Base-by-base conservation (phyloP, 2,113 vertebrate genomes). In the Phylloscopus trochilus region DNA sequence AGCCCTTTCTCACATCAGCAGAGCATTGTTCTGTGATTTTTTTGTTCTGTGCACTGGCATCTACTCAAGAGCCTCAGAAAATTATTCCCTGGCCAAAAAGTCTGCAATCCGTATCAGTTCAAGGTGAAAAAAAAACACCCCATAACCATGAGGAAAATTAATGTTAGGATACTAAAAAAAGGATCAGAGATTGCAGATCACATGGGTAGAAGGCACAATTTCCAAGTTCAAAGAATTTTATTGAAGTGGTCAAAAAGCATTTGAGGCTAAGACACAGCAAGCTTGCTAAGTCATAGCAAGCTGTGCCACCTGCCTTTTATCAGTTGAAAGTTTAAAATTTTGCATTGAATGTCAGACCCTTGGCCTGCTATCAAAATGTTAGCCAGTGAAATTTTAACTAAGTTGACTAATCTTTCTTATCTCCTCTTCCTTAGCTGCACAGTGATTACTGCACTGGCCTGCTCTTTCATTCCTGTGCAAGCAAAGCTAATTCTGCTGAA, bases 381-480 rank as follows among this genome's bases (percentile, higher is more conserved):
- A 89, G 82, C 59, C 70, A 92, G 92, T 96, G 79, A 96, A 96
- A 93, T 90, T 95, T 97, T 90, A 97, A 95, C 95, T 41, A 46
- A 53, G 80, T 87, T 90, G 58, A 60, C 77, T 87, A 73, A 96
- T 68, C 88, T 81, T 72, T 60, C 76, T 95, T 97, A 96, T 96
- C 93, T 92, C 17, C 28, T 72, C n/a, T 72, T 58, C n/a, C 75
- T 83, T 83, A 75, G 77, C 89, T 1, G 9, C 66, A 52, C 85
- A 76, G 80, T 33, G 76, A 73, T 89, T 90, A 7, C 53, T 90
- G 79, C 60, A 4, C 64, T 24, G 20, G 35, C 64, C 58, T 6
- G 13, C 86, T 82, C 56, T 70, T 33, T 56, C 10, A 26, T 46
- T 59, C 60, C 55, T 37, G 11, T 13, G 11, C 72, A 74, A 20